Evolutionary conservation across 1,140 invertebrate species (phyloP).

Genomic region (Drosophila nigrodunni): DNA sequence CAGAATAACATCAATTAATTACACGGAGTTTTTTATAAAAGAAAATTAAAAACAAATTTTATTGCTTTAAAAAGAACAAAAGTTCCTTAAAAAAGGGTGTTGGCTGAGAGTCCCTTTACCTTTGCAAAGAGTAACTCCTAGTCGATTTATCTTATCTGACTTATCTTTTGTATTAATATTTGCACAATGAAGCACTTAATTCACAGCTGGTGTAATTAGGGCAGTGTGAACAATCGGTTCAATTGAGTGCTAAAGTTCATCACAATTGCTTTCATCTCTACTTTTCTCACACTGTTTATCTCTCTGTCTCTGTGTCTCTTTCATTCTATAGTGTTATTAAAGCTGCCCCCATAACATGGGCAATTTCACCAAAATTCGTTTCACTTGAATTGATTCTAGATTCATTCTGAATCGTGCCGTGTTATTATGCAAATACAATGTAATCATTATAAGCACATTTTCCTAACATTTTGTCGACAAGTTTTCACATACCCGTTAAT

Average conservation of each 20-base stretch:
- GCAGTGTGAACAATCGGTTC: slow-evolving; percentile 44
- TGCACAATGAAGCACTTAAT: slow-evolving; percentile 50
- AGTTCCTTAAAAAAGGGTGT: too few species aligned
- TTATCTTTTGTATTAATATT: slow-evolving; percentile 4
- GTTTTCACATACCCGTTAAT: not conserved
- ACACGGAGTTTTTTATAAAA: too few species aligned
- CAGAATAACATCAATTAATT: too few species aligned
- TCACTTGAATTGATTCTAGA: slow-evolving; percentile 13
- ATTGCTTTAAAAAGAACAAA: too few species aligned
- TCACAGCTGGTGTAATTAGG: slow-evolving; percentile 54
- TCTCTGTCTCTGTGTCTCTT: too few species aligned
- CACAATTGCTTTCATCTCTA: slow-evolving; percentile 52
- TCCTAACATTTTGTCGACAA: slow-evolving; percentile 1
- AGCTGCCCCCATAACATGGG: slow-evolving; percentile 14
- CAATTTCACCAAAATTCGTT: slow-evolving; percentile 11
- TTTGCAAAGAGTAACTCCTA: not conserved
- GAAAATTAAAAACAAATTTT: too few species aligned
- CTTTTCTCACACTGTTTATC: too few species aligned
- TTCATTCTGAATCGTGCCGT: not conserved
- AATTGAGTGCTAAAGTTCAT: slow-evolving; percentile 38
- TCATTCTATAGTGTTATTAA: not conserved
- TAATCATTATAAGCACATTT: slow-evolving; percentile 14
- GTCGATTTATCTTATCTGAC: not conserved
- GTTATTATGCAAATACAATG: slow-evolving; percentile 32
- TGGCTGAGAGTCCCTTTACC: not conserved